These are phyloP conservation scores for Ennomos fuscantarius DNA, from an alignment of 2,888 invertebrate genomes.

Conservation along the genomic window DNA sequence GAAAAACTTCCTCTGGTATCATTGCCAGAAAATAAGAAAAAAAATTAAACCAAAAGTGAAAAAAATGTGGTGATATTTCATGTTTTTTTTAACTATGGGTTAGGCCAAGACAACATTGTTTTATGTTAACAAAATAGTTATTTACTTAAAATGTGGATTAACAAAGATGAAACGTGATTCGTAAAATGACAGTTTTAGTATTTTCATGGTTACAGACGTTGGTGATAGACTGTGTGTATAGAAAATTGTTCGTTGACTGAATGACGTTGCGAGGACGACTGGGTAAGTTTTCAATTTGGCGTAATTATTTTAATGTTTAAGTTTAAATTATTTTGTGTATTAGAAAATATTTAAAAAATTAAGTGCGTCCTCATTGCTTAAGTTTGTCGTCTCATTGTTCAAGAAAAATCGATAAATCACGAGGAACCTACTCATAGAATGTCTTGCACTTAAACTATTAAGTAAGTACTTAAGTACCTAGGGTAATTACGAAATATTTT, in stretches of 20 bases:
- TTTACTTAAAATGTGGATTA: neutral
- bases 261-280: constrained; percentile 10
- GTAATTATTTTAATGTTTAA: neutral
- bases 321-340: too few species aligned
- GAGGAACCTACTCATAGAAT: too few species aligned
- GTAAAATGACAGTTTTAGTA: constrained; percentile 7
- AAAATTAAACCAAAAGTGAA: constrained; percentile 6
- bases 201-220: constrained; percentile 7
- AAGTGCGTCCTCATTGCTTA: too few species aligned
- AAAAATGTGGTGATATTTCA: constrained; percentile 12
- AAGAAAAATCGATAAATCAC: too few species aligned
- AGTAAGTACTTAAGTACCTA: too few species aligned
- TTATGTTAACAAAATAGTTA: neutral
- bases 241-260: constrained; percentile 9
- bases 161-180: constrained; percentile 16
- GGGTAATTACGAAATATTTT: too few species aligned
- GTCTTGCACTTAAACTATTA: too few species aligned
- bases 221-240: constrained; percentile 5
- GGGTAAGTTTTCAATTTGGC: constrained; percentile 8
- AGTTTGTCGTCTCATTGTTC: too few species aligned
- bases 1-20: constrained; percentile 59
- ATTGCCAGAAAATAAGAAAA: constrained; percentile 11
- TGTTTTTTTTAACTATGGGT: constrained; percentile 13
- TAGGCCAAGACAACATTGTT: constrained; percentile 4
- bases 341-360: too few species aligned